A percentile compares a stretch with the other conserved stretches of the same genome.
phyloP scores from a whole-genome alignment of 1,140 invertebrate genomes.

The Drosophila fuyamai region DNA sequence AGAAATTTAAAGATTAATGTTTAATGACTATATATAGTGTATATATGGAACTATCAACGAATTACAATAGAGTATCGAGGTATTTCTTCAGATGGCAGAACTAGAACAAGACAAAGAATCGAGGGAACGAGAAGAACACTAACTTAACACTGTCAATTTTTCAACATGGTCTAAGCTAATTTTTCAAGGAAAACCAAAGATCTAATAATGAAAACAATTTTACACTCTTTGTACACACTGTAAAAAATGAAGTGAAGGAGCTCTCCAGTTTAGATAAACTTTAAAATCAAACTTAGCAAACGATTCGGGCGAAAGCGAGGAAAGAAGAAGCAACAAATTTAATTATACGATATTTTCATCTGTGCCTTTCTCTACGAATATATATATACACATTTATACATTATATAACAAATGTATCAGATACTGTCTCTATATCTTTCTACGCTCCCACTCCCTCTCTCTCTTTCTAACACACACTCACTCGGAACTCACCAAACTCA shows the following conservation, averaged over 20 bases:
- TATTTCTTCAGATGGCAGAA: slow-evolving; percentile 40
- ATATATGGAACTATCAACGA: slow-evolving; percentile 78
- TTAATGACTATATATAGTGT: slow-evolving; percentile 52
- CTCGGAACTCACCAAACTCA: slow-evolving; percentile 7
- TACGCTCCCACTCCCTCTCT: slow-evolving; percentile 20
- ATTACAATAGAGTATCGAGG: slow-evolving; percentile 66
- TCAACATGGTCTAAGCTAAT: slow-evolving; percentile 63
- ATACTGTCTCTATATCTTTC: slow-evolving; percentile 17
- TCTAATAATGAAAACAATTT: slow-evolving; percentile 47
- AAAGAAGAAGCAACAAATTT: slow-evolving; percentile 52
- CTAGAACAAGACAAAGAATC: slow-evolving; percentile 18
- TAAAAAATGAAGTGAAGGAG: slow-evolving; percentile 27
- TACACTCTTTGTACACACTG: slow-evolving; percentile 75
- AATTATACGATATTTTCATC: slow-evolving; percentile 80
- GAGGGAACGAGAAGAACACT: slow-evolving; percentile 28
- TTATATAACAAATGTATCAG: slow-evolving; percentile 41
- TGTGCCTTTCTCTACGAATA: slow-evolving; percentile 79
- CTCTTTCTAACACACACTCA: slow-evolving; percentile 7
- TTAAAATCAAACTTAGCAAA: slow-evolving; percentile 72
- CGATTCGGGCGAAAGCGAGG: slow-evolving; percentile 26
- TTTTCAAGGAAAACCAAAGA: slow-evolving; percentile 28
- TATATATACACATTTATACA: slow-evolving; percentile 42
- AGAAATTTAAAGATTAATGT: slow-evolving; percentile 51
- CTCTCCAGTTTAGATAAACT: slow-evolving; percentile 76
- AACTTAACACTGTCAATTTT: slow-evolving; percentile 76